phyloP scores from a whole-genome alignment of 2,888 invertebrate genomes.

The Eilema griseolum region DNA sequence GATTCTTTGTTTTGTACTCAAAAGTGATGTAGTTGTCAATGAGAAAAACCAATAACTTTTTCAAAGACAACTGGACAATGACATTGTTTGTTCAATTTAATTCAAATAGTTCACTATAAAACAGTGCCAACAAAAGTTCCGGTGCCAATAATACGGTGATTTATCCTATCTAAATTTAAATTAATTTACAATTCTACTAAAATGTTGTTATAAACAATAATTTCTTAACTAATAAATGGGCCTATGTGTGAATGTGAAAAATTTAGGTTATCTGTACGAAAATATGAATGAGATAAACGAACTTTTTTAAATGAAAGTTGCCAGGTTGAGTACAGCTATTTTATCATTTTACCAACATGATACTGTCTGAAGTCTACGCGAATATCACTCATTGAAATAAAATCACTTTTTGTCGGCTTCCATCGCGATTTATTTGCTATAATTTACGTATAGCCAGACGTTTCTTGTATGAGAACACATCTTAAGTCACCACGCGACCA shows the following conservation, averaged over 20 bases:
- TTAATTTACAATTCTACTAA: neutral
- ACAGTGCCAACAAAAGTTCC: neutral
- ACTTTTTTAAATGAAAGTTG: neutral
- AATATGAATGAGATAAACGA: neutral
- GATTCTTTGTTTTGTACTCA: too few species aligned
- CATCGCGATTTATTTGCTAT: too few species aligned
- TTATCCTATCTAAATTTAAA: neutral
- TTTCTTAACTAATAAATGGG: neutral
- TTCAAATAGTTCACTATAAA: too few species aligned
- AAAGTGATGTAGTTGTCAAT: neutral
- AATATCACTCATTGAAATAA: too few species aligned
- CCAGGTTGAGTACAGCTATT: slow-evolving; percentile 52
- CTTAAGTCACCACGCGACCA: too few species aligned
- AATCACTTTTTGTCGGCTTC: too few species aligned
- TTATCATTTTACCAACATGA: slow-evolving; percentile 46
- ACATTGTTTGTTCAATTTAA: too few species aligned
- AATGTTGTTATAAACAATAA: neutral
- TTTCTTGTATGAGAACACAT: too few species aligned
- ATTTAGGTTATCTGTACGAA: neutral
- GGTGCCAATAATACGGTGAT: neutral
- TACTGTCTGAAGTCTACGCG: too few species aligned
- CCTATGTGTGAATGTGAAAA: neutral
- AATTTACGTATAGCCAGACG: too few species aligned
- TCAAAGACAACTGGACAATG: too few species aligned
- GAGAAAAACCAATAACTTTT: too few species aligned